Base-by-base conservation (phyloP, 2,113 vertebrate genomes). In the Scomber japonicus region DNA sequence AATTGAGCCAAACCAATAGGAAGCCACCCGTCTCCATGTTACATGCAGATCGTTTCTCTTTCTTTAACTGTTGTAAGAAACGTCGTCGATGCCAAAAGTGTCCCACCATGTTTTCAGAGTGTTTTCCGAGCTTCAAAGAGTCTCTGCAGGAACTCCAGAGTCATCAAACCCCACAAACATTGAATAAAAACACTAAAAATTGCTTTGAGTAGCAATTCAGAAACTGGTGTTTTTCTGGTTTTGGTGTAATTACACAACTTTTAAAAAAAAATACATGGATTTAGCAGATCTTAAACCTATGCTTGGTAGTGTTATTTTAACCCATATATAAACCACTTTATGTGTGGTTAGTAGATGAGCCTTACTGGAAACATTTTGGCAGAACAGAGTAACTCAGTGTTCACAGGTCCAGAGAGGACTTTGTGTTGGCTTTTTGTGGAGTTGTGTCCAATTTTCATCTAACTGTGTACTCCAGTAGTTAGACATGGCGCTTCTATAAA, bases 301-400 rank as follows among this genome's bases (percentile, higher is more conserved):
- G 51, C 48, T 19, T 40, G 19, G 11, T 54, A 1, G 61, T 65
- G 81, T 87, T 83, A 73, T 70, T 76, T 76, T 73, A 80, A 75
- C 62, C 45, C 31, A 12, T 71, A 71, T 66, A 67, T 62, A 49
- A 73, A 63, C 68, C 30, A 3, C 56, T 79, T 80, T 45, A 17
- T 79, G 60, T 59, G 61, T 21, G 62, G 76, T 60, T 5, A 24
- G 46, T 12, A 30, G 24, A 69, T 14, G 48, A 64, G 49, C 31
- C 40, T 81, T 24, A 66, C 81, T 78, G 85, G 81, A 87, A 84
- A 75, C 61, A 15, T 46, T 61, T 17, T 66, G 65, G 59, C 57
- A 72, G 61, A 35, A 54, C 74, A 12, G 44, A 66, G 44, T 19
- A 45, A 3, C 73, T 61, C 60, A 10, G n/a, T 48, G 35, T 40